These are phyloP conservation scores for Ornithoptera alexandrae DNA, from an alignment of 2,888 invertebrate genomes.

Conservation along the genomic window DNA sequence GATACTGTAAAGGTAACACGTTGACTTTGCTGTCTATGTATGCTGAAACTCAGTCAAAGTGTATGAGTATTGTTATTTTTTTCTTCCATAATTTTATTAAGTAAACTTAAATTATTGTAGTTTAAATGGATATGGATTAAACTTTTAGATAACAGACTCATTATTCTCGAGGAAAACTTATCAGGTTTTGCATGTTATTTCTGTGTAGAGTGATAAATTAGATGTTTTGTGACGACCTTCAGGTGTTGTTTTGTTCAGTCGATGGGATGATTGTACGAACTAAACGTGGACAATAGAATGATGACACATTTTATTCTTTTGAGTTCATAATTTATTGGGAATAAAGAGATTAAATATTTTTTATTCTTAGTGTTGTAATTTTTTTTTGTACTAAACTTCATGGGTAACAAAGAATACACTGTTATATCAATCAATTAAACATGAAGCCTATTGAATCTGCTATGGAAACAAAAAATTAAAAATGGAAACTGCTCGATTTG, in stretches of 20 bases:
- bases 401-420: too few relatives aligned
- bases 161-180: not conserved
- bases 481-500: too few relatives aligned
- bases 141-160: not conserved
- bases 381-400: too few relatives aligned
- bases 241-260: constrained; percentile 9
- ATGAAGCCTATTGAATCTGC: too few relatives aligned
- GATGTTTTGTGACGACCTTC: constrained; percentile 21
- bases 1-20: not conserved
- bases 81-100: not conserved
- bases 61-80: not conserved
- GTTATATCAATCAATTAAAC: too few relatives aligned
- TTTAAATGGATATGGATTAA: not conserved
- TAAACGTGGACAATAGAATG: constrained; percentile 19
- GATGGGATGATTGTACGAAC: constrained; percentile 10
- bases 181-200: not conserved
- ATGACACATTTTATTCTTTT: constrained; percentile 10
- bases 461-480: too few relatives aligned
- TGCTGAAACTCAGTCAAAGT: not conserved
- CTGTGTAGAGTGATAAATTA: constrained; percentile 12
- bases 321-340: not conserved
- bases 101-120: not conserved
- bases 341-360: not conserved
- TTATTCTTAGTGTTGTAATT: not conserved
- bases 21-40: not conserved